phyloP scores from a whole-genome alignment of 1,140 invertebrate species.

The Papilio polytes region DNA sequence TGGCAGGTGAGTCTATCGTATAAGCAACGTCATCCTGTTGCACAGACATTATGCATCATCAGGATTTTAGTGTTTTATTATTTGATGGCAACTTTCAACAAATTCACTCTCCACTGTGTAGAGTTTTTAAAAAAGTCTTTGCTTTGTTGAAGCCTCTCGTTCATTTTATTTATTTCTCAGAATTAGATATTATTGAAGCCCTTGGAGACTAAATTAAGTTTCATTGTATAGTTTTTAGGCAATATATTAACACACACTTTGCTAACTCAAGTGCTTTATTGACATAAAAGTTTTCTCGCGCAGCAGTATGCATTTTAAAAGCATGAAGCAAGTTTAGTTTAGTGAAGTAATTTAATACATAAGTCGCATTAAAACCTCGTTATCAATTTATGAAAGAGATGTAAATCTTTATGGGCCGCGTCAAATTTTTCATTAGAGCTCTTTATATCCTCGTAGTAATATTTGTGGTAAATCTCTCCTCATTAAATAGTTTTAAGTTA shows the following conservation, averaged over 20 bases:
- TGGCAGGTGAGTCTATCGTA: background rate
- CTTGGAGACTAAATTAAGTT: background rate
- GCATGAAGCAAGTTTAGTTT: background rate
- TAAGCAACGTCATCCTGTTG: background rate
- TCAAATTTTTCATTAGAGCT: background rate
- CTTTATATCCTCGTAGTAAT: background rate
- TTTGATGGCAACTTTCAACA: background rate
- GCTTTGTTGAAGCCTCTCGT: background rate
- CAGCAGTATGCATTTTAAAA: background rate
- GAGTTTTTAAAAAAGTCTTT: background rate
- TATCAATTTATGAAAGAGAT: background rate
- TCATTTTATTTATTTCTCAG: background rate
- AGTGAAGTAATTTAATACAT: background rate
- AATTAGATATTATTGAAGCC: background rate
- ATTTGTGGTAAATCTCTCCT: background rate
- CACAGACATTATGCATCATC: background rate
- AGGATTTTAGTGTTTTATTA: background rate
- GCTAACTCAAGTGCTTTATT: background rate
- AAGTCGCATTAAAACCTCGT: background rate
- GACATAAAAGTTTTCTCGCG: background rate
- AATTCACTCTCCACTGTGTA: background rate
- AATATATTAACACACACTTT: background rate
- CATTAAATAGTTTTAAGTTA: background rate
- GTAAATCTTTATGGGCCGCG: background rate
- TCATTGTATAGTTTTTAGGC: background rate